A percentile compares a stretch with the other conserved stretches of the same genome.
These are phyloP conservation scores for Dynastes grantii DNA, from an alignment of 2,888 invertebrate species.

Conservation along the genomic window DNA sequence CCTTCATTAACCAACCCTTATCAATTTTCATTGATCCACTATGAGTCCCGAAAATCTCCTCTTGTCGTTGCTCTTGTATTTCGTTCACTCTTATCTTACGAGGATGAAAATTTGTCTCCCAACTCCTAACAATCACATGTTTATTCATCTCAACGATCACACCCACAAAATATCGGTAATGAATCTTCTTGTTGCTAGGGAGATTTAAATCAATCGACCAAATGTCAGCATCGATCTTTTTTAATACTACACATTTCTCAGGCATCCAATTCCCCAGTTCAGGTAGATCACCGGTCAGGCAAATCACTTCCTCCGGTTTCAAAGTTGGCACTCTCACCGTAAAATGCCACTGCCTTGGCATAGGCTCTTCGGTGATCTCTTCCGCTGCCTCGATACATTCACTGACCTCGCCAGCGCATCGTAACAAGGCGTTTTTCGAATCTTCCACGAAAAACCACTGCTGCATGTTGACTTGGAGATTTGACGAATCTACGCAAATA, in stretches of 20 bases:
- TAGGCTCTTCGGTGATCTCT: constrained; percentile 14
- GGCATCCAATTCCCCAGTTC: constrained; percentile 83
- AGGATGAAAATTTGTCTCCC: constrained; percentile 86
- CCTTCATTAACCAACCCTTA: constrained; percentile 88
- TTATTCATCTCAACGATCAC: constrained; percentile 76
- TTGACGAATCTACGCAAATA: not conserved
- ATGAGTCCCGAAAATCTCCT: constrained; percentile 77
- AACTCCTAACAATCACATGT: constrained; percentile 79
- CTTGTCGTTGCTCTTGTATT: constrained; percentile 31
- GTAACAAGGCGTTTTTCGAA: constrained; percentile 66
- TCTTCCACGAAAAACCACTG: constrained; percentile 79
- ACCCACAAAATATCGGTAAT: constrained; percentile 86
- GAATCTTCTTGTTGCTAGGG: constrained; percentile 78
- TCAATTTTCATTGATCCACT: constrained; percentile 76
- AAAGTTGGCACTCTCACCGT: constrained; percentile 73
- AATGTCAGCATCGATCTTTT: constrained; percentile 71
- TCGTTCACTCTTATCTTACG: constrained; percentile 72
- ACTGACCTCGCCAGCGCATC: constrained; percentile 44
- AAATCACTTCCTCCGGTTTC: constrained; percentile 76
- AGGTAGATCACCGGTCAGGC: constrained; percentile 79
- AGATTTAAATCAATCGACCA: constrained; percentile 80
- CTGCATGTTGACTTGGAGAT: constrained; percentile 71
- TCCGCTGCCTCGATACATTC: constrained; percentile 53
- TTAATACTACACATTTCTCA: constrained; percentile 74
- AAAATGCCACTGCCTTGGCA: constrained; percentile 71